phyloP scores from a whole-genome alignment of 2,888 invertebrate genomes.

The Nephrotoma appendiculata region DNA sequence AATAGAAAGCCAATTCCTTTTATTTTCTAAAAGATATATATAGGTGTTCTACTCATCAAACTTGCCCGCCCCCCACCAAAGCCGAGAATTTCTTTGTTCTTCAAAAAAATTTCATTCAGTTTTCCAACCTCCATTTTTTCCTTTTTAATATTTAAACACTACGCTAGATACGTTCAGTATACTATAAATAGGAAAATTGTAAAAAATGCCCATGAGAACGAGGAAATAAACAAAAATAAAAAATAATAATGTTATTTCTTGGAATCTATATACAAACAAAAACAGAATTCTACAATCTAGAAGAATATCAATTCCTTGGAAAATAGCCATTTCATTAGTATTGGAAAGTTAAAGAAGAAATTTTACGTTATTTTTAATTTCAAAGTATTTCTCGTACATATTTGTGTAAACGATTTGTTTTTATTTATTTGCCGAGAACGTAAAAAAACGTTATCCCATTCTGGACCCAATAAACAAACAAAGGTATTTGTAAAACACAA shows the following conservation, averaged over 20 bases:
- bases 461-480: neutral
- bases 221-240: neutral
- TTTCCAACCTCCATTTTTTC: neutral
- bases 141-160: neutral
- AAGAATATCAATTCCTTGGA: neutral
- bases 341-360: neutral
- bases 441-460: neutral
- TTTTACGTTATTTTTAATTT: neutral
- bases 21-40: neutral
- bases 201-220: neutral
- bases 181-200: neutral
- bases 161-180: neutral
- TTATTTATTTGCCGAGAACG: too few relatives aligned
- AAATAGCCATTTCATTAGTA: neutral
- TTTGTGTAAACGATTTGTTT: neutral
- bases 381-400: neutral
- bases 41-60: neutral
- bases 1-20: neutral
- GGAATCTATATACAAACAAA: neutral
- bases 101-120: neutral
- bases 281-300: neutral
- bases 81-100: neutral
- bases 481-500: neutral
- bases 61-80: neutral
- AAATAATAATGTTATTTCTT: neutral